Evolutionary conservation across 2,797 vertebrate genomes (phyloP), one percentile per base, ranked within the genome.

Genomic region (Simalia tracyae): DNA sequence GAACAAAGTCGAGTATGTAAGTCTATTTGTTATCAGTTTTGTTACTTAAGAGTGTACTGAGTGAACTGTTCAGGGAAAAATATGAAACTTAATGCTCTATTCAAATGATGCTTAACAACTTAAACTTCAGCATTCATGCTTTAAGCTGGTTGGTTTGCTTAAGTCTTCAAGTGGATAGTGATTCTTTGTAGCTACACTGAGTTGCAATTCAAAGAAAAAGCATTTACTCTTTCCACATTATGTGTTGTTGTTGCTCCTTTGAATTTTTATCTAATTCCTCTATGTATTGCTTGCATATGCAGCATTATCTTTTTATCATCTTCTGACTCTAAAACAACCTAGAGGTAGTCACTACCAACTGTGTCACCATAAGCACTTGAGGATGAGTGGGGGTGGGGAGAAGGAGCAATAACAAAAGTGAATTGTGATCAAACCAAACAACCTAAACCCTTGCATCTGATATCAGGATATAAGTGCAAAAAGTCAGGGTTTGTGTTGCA

Each of bases 341-440:
- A 17, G 72, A 76, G 72, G 36, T 31, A 98, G 98, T 98, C 97
- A 97, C 96, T 95, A 26, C 97, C 95, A 56, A 95, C 97, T 98
- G 96, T 97, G 97, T 96, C 96, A 95, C 94, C 97, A 98, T 42
- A 76, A 36, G 72, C 7, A 4, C 17, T 42, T 22, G 72, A 42
- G 19, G 72, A 42, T 76, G 36, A n/a, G 31, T 76, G 36, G 36
- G 36, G 14, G 31, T 54, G 50, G 50, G 50, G 31, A 14, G 14
- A 4, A 76, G 42, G 36, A 76, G 36, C 3, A 76, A 76, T 76
- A 76, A 76, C 0, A 7, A 76, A 76, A 76, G 7, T 42, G 17
- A 17, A 76, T 76, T 76, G 36, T 76, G 72, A 36, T 42, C 7
- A 76, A 17, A 22, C 31, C 68, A 76, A 42, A 76, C 68, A 76